phyloP scores from a whole-genome alignment of 2,888 invertebrate genomes.

The Taphrorychus bicolor region DNA sequence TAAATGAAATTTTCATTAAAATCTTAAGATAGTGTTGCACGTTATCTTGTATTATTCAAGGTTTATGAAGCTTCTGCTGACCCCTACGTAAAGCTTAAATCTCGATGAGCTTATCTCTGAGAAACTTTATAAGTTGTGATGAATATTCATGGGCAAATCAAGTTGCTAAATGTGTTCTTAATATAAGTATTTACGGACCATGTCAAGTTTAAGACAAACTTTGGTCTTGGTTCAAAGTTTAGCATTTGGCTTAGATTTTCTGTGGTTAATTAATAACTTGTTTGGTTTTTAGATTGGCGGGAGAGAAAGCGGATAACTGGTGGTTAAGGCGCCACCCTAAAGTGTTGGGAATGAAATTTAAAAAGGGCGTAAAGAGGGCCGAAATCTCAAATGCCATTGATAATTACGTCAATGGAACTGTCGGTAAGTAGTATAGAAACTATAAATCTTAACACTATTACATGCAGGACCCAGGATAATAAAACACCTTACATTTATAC shows the following conservation, averaged over 20 bases:
- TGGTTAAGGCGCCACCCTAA: constrained; percentile 94
- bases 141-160: too few relatives aligned
- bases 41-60: too few relatives aligned
- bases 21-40: too few relatives aligned
- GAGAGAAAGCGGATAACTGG: constrained; percentile 98
- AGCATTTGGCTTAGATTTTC: too few relatives aligned
- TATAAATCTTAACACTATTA: background rate
- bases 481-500: too few relatives aligned
- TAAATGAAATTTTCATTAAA: too few relatives aligned
- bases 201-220: background rate
- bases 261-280: background rate
- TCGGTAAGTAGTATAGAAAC: constrained; percentile 65
- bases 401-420: constrained; percentile 90
- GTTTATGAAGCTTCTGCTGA: too few relatives aligned
- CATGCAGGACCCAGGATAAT: background rate
- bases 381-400: constrained; percentile 96
- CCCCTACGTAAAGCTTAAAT: too few relatives aligned
- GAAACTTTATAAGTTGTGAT: too few relatives aligned
- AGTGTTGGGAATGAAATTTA: constrained; percentile 84
- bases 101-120: too few relatives aligned
- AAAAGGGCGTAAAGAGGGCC: constrained; percentile 84
- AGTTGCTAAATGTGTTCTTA: too few relatives aligned
- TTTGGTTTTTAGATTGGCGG: constrained; percentile 78
- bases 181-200: too few relatives aligned
- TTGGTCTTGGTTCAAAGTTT: background rate